Evolutionary conservation across 2,797 vertebrate species (phyloP), one percentile per base, ranked within the genome.

Genomic region (Dicrostonyx torquatus): DNA sequence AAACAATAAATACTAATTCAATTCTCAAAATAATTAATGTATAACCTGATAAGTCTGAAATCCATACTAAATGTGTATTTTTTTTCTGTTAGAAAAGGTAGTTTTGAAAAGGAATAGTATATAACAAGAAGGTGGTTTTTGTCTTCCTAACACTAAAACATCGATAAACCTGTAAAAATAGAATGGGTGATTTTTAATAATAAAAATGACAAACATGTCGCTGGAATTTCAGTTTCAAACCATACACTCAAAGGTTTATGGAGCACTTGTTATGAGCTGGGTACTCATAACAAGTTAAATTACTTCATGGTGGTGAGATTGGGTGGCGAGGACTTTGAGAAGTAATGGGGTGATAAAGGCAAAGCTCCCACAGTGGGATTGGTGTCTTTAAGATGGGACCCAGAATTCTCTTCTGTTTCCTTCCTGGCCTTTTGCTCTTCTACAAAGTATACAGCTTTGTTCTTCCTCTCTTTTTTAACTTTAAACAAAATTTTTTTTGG

Each of bases 71-170:
- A 22, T 64, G 55, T 18, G 0, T 82, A 78, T 62, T 82, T 89
- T 62, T 82, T 89, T 22, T 66, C 45, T 73, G 26, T 14, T 90
- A 92, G 20, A 48, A 91, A 75, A 83, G 73, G 66, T 0, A 75
- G 0, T 34, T 91, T 93, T 80, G 70, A 55, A 87, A 91, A 95
- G 83, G 31, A 82, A 90, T 2, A 83, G 6, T 60, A 60, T 62
- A 20, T 94, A n/a, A 55, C 10, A 83, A 12, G 18, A 15, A 2
- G 1, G 13, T 70, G 78, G 20, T 84, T 89, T 37, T 91, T 89
- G 9, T 45, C 95, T 29, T 72, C 66, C 31, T 82, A 68, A 37
- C 91, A 77, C 75, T 93, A 84, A 93, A 93, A 24, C 84, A 77
- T 8, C 6, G 87, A 15, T 29, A 26, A 83, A 93, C 18, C 45